These are phyloP conservation scores for Eumacrocentrus americanus DNA, from an alignment of 2,888 invertebrate genomes.

Conservation along the genomic window DNA sequence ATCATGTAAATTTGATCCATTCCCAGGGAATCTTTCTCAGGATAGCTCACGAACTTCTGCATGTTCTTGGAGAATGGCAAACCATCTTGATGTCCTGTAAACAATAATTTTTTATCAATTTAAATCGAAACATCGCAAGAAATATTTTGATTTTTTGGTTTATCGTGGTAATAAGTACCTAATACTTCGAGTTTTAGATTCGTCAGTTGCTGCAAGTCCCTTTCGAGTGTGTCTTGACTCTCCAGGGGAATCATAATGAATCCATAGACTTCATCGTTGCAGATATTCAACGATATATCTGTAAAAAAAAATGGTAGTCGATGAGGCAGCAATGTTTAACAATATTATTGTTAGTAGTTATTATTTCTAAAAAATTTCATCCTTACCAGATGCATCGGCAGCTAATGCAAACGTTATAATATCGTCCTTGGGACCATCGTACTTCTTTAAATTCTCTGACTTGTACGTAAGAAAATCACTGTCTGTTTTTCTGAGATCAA, in stretches of 20 bases:
- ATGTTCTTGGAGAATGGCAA: conserved; percentile 52
- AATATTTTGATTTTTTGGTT: no score
- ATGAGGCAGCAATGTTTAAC: no score
- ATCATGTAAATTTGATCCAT: conserved; percentile 90
- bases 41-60: conserved; percentile 54
- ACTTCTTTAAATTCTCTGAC: conserved; percentile 67
- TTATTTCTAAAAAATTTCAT: not conserved
- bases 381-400: conserved; percentile 71
- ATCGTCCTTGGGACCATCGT: conserved; percentile 85
- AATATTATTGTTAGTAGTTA: no score
- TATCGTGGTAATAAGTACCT: conserved; percentile 63
- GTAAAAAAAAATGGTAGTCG: no score
- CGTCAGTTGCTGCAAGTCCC: conserved; percentile 74
- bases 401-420: conserved; percentile 90
- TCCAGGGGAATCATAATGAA: conserved; percentile 83
- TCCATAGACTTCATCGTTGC: conserved; percentile 84
- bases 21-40: conserved; percentile 69
- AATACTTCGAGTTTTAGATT: conserved; percentile 80
- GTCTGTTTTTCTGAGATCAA: conserved; percentile 69
- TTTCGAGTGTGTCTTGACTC: conserved; percentile 67
- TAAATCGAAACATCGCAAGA: no score
- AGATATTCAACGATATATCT: conserved; percentile 73
- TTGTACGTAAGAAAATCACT: conserved; percentile 78
- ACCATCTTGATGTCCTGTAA: conserved; percentile 51
- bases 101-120: no score